Percentiles rank a stretch among this genome's conserved stretches.
phyloP scores from a whole-genome alignment of 2,797 vertebrate species.

The Malacoctenus gilli region DNA sequence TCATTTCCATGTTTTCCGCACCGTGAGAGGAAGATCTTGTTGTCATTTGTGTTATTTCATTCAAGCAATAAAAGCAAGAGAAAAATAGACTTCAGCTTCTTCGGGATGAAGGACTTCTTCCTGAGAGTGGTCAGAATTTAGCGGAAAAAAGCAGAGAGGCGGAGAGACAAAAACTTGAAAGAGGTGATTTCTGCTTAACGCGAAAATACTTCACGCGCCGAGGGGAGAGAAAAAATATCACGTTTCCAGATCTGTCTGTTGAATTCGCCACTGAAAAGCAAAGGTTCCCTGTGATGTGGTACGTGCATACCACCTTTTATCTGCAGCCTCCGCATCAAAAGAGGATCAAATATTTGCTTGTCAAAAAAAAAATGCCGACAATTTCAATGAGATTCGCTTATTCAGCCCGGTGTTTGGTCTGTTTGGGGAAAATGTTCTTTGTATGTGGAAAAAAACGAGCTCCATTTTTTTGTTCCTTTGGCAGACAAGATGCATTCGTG shows the following conservation, averaged over 20 bases:
- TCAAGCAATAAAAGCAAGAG: not conserved
- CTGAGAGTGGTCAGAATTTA: not conserved
- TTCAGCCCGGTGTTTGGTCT: not conserved
- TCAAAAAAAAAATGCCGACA: not conserved
- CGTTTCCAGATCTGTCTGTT: not conserved
- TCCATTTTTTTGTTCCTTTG: not conserved
- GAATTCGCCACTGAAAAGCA: not conserved
- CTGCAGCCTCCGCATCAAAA: not conserved
- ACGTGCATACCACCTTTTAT: not conserved
- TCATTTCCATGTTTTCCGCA: too few species aligned
- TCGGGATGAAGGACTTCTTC: not conserved
- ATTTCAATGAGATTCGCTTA: not conserved
- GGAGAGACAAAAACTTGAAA: not conserved
- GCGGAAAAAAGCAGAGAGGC: not conserved
- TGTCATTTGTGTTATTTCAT: too few species aligned
- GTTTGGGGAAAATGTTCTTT: not conserved
- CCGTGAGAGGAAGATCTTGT: too few species aligned
- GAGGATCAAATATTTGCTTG: not conserved
- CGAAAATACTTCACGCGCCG: not conserved
- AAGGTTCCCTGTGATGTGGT: not conserved
- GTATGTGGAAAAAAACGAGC: slow-evolving; percentile 6
- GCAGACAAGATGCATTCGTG: not conserved
- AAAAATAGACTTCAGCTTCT: not conserved
- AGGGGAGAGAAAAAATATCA: not conserved
- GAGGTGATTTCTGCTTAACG: not conserved